Base-by-base conservation (phyloP, 2,113 vertebrate genomes). In the Candoia aspera region DNA sequence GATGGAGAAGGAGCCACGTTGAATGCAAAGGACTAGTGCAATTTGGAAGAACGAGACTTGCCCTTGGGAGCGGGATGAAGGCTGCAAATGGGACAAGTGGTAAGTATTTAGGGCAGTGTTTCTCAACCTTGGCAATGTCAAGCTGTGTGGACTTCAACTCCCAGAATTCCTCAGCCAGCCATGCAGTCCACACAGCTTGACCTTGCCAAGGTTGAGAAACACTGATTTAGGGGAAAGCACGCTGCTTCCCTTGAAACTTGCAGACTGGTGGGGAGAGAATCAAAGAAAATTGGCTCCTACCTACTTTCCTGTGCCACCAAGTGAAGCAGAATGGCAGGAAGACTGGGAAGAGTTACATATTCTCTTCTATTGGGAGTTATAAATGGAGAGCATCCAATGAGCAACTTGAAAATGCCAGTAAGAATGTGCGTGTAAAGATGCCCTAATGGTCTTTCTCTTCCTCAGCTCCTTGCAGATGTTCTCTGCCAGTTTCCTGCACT, bases 361-460 rank as follows among this genome's bases (percentile, higher is more conserved):
- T 21, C 73, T 79, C 73, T 21, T 79, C 33, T 9, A 15, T 42
- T 37, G 33, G 9, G 73, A 79, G 73, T 79, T 37, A 42, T 21
- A 79, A 8, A n/a, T 26, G 79, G 55, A 26, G 87, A 62, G 84
- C 26, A 87, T n/a, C 37, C 46, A n/a, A 64, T 2, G 91, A 33
- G 19, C 42, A 24, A 88, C 26, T 24, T 49, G 1, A 33, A 62
- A 88, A 37, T 49, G 8, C 17, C 68, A 89, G 55, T 21, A 49
- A 60, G 68, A 24, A n/a, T 13, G 87, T 5, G 17, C 64, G 73
- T 85, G 29, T 89, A 53, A 64, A 92, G 87, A 89, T 37, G 58
- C 46, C 87, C 26, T 92, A 89, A 92, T 85, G 64, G 87, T 83
- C 87, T 84, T 89, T 89, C 55, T 17, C 13, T 64, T 46, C 12